phyloP scores from a whole-genome alignment of 2,888 invertebrate genomes.

The Odontothrips loti region DNA sequence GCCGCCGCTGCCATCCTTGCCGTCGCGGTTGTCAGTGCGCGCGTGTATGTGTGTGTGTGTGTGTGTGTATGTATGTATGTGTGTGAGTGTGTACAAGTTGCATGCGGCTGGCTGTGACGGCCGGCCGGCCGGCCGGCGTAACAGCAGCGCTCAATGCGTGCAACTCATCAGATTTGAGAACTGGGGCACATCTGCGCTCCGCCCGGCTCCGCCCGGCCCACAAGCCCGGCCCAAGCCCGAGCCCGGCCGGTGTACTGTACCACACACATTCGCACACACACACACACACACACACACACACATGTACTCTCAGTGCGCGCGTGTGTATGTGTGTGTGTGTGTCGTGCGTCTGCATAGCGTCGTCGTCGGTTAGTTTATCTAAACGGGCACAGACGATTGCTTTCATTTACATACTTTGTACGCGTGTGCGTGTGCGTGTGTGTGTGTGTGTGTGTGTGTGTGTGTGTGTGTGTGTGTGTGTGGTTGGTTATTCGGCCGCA shows the following conservation, averaged over 20 bases:
- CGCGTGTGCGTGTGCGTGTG: too few species aligned
- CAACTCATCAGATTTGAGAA: constrained; percentile 26
- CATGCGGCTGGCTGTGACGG: background rate
- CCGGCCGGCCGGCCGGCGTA: background rate
- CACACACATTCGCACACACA: background rate
- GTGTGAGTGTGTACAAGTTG: background rate
- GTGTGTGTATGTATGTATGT: too few species aligned
- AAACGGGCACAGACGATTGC: background rate
- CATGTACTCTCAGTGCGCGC: background rate
- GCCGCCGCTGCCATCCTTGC: too few species aligned
- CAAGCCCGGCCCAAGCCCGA: too few species aligned
- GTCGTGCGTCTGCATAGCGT: background rate
- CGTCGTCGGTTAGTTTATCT: background rate
- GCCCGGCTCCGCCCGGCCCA: background rate
- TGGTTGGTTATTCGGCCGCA: too few species aligned
- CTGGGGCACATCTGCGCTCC: constrained; percentile 15
- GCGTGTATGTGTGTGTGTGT: too few species aligned
- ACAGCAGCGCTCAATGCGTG: constrained; percentile 3
- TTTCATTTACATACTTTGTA: too few species aligned
- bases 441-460: too few species aligned
- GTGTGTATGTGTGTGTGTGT: background rate
- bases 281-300: background rate
- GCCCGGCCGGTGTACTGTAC: background rate
- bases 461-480: too few species aligned
- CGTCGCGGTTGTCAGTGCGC: too few species aligned